Conservation (phyloP, 1,140 invertebrate species). For the Diachasma alloeum region DNA sequence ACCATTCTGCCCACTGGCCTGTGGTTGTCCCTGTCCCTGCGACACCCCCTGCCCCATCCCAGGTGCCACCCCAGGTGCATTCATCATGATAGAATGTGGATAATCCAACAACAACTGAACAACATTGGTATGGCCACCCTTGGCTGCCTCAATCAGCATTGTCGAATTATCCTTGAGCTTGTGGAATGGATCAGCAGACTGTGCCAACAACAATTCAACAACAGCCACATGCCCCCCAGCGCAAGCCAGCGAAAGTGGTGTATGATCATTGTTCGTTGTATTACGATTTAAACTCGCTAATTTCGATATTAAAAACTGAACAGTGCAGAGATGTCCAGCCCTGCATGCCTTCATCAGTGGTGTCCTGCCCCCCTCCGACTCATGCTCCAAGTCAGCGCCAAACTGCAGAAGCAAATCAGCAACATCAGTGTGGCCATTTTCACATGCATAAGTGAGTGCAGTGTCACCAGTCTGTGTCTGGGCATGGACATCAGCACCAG, state of each 20-base stretch:
- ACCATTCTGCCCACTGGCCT: conserved; percentile 40
- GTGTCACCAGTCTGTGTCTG: conserved; percentile 95
- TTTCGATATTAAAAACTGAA: conserved; percentile 94
- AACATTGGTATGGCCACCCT: conserved; percentile 94
- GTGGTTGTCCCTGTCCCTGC: conserved; percentile 32
- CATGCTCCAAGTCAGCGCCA: conserved; percentile 92
- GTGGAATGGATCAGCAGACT: conserved; percentile 94
- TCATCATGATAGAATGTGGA: conserved; percentile 83
- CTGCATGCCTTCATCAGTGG: conserved; percentile 99
- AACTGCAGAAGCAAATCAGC: conserved; percentile 87
- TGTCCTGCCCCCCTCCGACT: conserved; percentile 93
- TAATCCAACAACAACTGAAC: conserved; percentile 95
- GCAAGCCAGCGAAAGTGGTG: conserved; percentile 95
- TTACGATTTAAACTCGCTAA: conserved; percentile 93
- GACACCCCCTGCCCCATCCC: conserved; percentile 39
- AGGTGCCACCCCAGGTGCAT: conserved; percentile 42
- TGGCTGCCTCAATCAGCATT: conserved; percentile 97
- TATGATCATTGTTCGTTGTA: conserved; percentile 98
- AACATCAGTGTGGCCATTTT: conserved; percentile 96
- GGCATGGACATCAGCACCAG: conserved; percentile 89
- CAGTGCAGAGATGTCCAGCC: conserved; percentile 97
- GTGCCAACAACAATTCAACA: conserved; percentile 88
- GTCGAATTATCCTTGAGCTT: conserved; percentile 98
- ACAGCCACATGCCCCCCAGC: conserved; percentile 93
- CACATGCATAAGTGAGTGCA: conserved; percentile 96